Conservation (phyloP, 2,888 invertebrate genomes). For the Theodoxus fluviatilis region DNA sequence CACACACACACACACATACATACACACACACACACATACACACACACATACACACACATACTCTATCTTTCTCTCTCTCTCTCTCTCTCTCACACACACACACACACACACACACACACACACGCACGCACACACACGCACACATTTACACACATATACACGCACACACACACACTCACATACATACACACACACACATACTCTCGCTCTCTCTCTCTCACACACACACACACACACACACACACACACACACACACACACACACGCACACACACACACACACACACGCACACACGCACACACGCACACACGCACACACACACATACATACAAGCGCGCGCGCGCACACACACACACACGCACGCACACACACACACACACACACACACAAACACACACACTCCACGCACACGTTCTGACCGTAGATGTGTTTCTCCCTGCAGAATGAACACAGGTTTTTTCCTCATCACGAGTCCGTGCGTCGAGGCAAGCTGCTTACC, state of each 20-base stretch:
- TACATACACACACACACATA: constrained; percentile 13
- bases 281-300: constrained; percentile 17
- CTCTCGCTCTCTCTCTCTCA: constrained; percentile 6
- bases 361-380: not conserved
- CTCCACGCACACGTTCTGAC: constrained; percentile 8
- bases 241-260: constrained; percentile 26
- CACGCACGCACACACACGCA: not conserved
- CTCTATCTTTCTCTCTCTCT: not conserved
- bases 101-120: not conserved
- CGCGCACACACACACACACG: constrained; percentile 6
- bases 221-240: constrained; percentile 25
- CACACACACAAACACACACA: not conserved
- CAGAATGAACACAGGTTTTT: no score
- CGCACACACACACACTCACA: constrained; percentile 2
- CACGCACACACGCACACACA: not conserved
- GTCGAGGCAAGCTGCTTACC: no score
- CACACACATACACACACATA: not conserved
- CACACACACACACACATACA: not conserved
- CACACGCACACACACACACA: not conserved
- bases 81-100: not conserved
- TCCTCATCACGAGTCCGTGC: no score
- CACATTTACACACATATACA: constrained; percentile 7
- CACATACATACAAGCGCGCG: not conserved
- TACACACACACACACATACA: constrained; percentile 8
- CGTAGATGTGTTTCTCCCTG: no score